These are phyloP conservation scores for Pecten maximus DNA, from an alignment of 2,888 invertebrate species.

Conservation along the genomic window DNA sequence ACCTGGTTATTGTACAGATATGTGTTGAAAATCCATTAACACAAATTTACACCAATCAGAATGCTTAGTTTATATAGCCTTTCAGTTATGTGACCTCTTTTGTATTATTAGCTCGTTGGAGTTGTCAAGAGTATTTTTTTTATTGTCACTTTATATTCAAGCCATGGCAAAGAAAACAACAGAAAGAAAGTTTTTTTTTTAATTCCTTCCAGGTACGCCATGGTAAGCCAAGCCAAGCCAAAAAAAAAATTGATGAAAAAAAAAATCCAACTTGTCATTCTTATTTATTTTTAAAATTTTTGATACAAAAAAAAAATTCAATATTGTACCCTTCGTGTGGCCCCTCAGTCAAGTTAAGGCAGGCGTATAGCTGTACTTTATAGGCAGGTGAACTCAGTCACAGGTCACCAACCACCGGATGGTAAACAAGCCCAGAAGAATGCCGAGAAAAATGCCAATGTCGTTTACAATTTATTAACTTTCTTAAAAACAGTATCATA, in stretches of 20 bases:
- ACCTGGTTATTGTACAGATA: neutral
- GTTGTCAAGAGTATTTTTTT: no score
- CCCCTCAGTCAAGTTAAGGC: neutral
- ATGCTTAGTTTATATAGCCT: neutral
- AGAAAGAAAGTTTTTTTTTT: neutral
- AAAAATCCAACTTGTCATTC: no score
- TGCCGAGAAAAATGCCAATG: neutral
- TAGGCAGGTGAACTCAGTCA: constrained; percentile 19
- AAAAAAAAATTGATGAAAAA: no score
- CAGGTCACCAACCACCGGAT: constrained; percentile 2
- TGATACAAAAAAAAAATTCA: neutral
- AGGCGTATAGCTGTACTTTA: neutral
- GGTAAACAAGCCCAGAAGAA: neutral
- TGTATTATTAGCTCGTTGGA: neutral
- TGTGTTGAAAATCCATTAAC: neutral
- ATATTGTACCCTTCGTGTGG: neutral
- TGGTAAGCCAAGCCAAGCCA: neutral
- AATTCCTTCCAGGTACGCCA: neutral
- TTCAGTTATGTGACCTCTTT: neutral
- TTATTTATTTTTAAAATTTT: neutral
- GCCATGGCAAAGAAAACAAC: neutral
- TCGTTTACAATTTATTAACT: constrained; percentile 22
- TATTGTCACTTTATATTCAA: neutral
- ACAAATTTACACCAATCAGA: neutral
- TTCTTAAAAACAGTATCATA: constrained; percentile 22